Conservation (phyloP, 2,888 invertebrate genomes). For the Thymelicus lineola region DNA sequence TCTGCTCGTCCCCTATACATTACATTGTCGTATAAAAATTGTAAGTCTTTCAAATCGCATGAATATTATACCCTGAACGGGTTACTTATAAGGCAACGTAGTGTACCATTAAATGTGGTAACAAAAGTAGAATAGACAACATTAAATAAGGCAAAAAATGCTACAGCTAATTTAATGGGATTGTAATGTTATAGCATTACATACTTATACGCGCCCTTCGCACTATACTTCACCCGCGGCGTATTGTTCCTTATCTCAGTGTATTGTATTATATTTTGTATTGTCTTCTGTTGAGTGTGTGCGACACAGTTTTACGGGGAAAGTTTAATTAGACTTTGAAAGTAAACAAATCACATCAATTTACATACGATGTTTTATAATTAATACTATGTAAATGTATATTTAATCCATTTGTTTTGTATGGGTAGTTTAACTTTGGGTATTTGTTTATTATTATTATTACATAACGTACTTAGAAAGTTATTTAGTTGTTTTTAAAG, state of each 20-base stretch:
- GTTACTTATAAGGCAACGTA: slow-evolving; percentile 1
- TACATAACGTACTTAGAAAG: not conserved
- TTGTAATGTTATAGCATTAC: slow-evolving; percentile 5
- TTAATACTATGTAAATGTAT: not conserved
- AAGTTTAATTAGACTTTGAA: not conserved
- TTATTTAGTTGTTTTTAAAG: not conserved
- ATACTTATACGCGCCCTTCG: slow-evolving; percentile 17
- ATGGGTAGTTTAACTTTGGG: not conserved
- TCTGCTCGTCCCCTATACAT: slow-evolving; percentile 6
- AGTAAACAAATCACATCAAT: not conserved
- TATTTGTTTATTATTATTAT: not conserved
- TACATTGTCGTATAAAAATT: slow-evolving; percentile 1
- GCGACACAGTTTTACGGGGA: slow-evolving; percentile 7
- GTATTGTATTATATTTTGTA: slow-evolving; percentile 21
- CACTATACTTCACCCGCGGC: slow-evolving; percentile 36
- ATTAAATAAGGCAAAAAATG: too few species aligned
- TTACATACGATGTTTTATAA: not conserved
- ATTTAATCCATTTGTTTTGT: not conserved
- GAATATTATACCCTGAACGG: slow-evolving; percentile 1
- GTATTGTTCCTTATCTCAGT: slow-evolving; percentile 9
- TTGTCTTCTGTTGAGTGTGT: slow-evolving; percentile 14
- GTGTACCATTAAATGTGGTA: not conserved
- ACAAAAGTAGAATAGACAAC: not conserved
- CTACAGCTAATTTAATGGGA: not conserved
- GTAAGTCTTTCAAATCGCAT: slow-evolving; percentile 15